phyloP scores from a whole-genome alignment of 1,140 invertebrate species.

The Anthonomus grandis region DNA sequence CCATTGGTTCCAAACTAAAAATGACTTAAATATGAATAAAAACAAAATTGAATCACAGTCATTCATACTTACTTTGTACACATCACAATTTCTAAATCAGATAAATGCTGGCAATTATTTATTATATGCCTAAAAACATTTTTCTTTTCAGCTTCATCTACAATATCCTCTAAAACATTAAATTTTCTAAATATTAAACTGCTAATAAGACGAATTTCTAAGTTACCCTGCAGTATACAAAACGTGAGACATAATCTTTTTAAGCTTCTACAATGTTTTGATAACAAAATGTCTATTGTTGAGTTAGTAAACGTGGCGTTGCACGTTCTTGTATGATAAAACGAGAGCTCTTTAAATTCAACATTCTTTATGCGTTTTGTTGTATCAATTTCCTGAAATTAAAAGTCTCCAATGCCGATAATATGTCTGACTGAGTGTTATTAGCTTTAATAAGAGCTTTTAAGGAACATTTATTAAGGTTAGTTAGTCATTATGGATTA shows the following conservation, averaged over 20 bases:
- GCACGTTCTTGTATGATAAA: slow-evolving; percentile 19
- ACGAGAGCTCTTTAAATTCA: slow-evolving; percentile 25
- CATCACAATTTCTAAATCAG: slow-evolving; percentile 18
- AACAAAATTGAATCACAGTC: slow-evolving; percentile 1
- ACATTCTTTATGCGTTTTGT: slow-evolving; percentile 15
- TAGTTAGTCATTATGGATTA: neutral
- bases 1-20: slow-evolving; percentile 12
- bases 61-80: slow-evolving; percentile 23
- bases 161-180: slow-evolving; percentile 26
- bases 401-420: too few species aligned
- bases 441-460: too few species aligned
- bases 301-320: slow-evolving; percentile 24
- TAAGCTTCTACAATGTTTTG: slow-evolving; percentile 20
- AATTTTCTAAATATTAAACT: slow-evolving; percentile 26
- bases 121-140: slow-evolving; percentile 24
- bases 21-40: slow-evolving; percentile 4
- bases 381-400: slow-evolving; percentile 21
- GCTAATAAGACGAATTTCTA: slow-evolving; percentile 23
- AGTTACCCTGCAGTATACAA: slow-evolving; percentile 26
- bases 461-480: neutral
- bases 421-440: too few species aligned
- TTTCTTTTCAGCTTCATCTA: slow-evolving; percentile 22
- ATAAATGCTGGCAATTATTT: slow-evolving; percentile 20
- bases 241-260: slow-evolving; percentile 21
- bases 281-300: slow-evolving; percentile 24